A percentile compares a stretch with the other conserved stretches of the same genome.
phyloP scores from a whole-genome alignment of 2,888 invertebrate genomes.

The Andrena camellia region DNA sequence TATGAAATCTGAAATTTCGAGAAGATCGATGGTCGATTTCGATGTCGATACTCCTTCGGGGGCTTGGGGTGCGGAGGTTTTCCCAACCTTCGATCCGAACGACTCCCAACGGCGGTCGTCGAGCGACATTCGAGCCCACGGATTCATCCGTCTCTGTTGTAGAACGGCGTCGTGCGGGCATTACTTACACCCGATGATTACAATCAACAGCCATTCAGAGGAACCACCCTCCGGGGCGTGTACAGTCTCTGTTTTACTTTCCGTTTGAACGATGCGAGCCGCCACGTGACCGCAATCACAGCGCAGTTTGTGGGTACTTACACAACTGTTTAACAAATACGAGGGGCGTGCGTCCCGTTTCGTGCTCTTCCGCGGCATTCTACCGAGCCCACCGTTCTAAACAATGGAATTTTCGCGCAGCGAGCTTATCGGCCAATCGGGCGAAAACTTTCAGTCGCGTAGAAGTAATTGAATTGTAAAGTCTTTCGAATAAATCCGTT shows the following conservation, averaged over 20 bases:
- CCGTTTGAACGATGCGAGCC: slow-evolving; percentile 80
- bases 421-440: background rate
- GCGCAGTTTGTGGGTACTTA: slow-evolving; percentile 82
- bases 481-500: background rate
- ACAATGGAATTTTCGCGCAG: slow-evolving; percentile 25
- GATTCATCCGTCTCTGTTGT: slow-evolving; percentile 67
- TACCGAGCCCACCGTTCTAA: slow-evolving; percentile 43
- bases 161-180: slow-evolving; percentile 76
- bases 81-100: slow-evolving; percentile 10
- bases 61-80: slow-evolving; percentile 26
- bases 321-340: slow-evolving; percentile 81
- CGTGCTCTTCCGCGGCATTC: slow-evolving; percentile 42
- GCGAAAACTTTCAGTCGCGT: background rate
- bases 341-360: slow-evolving; percentile 43
- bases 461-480: background rate
- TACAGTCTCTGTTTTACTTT: slow-evolving; percentile 80
- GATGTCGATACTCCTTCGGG: slow-evolving; percentile 46
- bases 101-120: slow-evolving; percentile 17
- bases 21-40: background rate
- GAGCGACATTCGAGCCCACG: slow-evolving; percentile 43
- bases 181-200: slow-evolving; percentile 84
- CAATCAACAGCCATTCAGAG: slow-evolving; percentile 84
- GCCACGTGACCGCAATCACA: slow-evolving; percentile 85
- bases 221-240: slow-evolving; percentile 79
- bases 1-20: background rate